Conservation (phyloP, 1,140 invertebrate genomes). For the Venturia canescens region DNA sequence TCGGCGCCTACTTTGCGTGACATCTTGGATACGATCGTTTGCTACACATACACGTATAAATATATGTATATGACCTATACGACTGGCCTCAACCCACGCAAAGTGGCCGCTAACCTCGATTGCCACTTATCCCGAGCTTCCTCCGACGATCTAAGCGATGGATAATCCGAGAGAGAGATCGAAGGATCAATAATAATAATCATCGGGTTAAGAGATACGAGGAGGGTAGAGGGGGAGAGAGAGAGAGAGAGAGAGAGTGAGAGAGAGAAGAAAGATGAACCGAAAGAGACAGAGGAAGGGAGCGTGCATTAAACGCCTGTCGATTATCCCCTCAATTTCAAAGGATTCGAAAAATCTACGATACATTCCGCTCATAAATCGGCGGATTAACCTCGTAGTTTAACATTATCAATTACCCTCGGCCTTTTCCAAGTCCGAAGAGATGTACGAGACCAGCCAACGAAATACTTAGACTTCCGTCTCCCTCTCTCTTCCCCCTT, state of each 20-base stretch:
- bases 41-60: constrained; percentile 1
- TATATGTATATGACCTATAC: neutral
- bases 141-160: constrained; percentile 31
- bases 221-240: constrained; percentile 35
- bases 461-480: constrained; percentile 40
- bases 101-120: constrained; percentile 35
- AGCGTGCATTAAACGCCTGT: constrained; percentile 58
- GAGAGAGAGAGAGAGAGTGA: neutral
- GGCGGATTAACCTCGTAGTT: constrained; percentile 72
- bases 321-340: constrained; percentile 75
- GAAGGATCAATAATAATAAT: constrained; percentile 45
- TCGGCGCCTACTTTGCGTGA: constrained; percentile 39
- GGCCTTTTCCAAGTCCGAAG: constrained; percentile 21
- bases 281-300: constrained; percentile 35
- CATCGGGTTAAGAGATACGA: constrained; percentile 34
- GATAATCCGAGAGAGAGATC: constrained; percentile 14
- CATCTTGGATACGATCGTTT: constrained; percentile 38
- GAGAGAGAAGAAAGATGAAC: neutral
- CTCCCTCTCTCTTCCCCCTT: neutral
- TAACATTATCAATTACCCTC: constrained; percentile 75
- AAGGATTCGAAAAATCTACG: constrained; percentile 61
- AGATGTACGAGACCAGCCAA: constrained; percentile 32
- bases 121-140: constrained; percentile 60
- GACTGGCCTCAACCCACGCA: constrained; percentile 39
- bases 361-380: constrained; percentile 71